Conservation (phyloP, 1,140 invertebrate species). For the Eueides isabella region DNA sequence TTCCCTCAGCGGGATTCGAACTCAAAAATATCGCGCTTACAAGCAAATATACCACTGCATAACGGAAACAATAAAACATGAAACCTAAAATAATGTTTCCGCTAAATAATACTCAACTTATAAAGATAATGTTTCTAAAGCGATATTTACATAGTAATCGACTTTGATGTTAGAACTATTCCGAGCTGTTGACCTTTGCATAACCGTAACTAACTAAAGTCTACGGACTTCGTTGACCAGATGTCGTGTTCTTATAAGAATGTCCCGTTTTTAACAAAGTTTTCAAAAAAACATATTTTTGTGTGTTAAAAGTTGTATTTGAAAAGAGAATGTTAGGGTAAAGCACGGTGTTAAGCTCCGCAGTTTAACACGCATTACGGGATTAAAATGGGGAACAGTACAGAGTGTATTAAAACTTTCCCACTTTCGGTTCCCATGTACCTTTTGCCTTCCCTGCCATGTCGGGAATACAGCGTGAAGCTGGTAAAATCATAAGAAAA, state of each 20-base stretch:
- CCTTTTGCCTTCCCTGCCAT: no score
- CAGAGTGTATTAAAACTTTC: no score
- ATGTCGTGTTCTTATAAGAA: neutral
- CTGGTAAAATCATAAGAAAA: no score
- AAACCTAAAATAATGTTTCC: neutral
- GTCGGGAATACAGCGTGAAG: no score
- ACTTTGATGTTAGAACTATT: constrained; percentile 34
- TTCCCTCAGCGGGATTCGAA: neutral
- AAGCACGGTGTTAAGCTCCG: no score
- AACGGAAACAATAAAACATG: neutral
- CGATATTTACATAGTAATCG: constrained; percentile 32
- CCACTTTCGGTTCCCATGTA: no score
- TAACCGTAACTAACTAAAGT: constrained; percentile 29
- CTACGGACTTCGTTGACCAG: constrained; percentile 13
- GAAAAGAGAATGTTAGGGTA: no score
- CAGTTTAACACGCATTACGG: no score
- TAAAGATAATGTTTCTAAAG: constrained; percentile 25
- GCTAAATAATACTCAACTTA: constrained; percentile 24
- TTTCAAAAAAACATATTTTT: neutral
- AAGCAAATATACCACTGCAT: no score
- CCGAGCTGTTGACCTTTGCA: constrained; percentile 34
- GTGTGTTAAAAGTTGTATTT: no score
- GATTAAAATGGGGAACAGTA: no score
- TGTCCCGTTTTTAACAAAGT: constrained; percentile 3
- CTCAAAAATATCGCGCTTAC: no score